phyloP scores from a whole-genome alignment of 1,140 invertebrate genomes.

The Nephila pilipes region DNA sequence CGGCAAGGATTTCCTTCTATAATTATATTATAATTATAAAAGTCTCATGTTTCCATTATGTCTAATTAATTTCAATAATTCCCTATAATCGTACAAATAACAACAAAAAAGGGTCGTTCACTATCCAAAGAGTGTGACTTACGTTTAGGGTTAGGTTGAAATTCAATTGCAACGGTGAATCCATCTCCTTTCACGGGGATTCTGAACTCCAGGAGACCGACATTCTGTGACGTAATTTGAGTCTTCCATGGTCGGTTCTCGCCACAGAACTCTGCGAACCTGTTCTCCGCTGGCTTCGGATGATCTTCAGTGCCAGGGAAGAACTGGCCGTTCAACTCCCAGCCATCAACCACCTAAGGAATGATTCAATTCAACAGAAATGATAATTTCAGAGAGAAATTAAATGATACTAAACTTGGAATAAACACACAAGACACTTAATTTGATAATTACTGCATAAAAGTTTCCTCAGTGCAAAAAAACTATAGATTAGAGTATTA shows the following conservation, averaged over 20 bases:
- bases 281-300: constrained; percentile 85
- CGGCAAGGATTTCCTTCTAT: too few species aligned
- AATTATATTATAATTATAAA: too few species aligned
- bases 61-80: too few species aligned
- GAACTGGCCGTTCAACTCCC: constrained; percentile 93
- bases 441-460: too few species aligned
- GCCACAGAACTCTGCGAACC: constrained; percentile 89
- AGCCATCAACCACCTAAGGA: constrained; percentile 90
- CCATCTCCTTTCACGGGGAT: constrained; percentile 87
- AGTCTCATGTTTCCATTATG: too few species aligned
- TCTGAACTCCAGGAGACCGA: constrained; percentile 90
- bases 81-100: not conserved
- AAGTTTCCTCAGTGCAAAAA: too few species aligned
- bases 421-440: too few species aligned
- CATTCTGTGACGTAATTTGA: constrained; percentile 90
- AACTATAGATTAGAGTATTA: too few species aligned
- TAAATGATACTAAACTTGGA: too few species aligned
- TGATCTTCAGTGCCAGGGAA: constrained; percentile 90
- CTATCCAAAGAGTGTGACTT: constrained; percentile 82
- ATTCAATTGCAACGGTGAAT: constrained; percentile 89
- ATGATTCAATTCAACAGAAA: too few species aligned
- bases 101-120: too few species aligned
- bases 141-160: constrained; percentile 90
- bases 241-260: constrained; percentile 80
- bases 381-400: too few species aligned